Evolutionary conservation across 1,140 invertebrate genomes (phyloP).

Genomic region (Stegodyphus dumicola): DNA sequence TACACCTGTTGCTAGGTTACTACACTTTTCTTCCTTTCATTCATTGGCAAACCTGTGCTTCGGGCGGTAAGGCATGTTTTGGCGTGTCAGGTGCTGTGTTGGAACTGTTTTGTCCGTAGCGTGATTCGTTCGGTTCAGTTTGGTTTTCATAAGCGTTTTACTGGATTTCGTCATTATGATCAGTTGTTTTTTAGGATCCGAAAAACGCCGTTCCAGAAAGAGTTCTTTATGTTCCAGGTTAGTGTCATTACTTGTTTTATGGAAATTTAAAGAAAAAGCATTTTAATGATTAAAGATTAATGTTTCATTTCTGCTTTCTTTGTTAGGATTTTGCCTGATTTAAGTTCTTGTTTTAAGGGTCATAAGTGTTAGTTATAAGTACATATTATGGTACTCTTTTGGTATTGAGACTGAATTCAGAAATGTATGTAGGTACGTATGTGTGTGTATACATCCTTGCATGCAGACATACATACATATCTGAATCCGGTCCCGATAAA

Average conservation of each 20-base stretch:
- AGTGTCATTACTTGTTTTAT: neutral
- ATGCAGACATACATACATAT: no score
- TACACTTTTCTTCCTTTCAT: conserved; percentile 21
- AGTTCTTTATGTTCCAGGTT: conserved; percentile 32
- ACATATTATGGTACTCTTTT: no score
- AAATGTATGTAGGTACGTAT: no score
- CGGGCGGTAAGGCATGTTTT: neutral
- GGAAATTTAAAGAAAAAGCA: neutral
- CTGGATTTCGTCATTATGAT: conserved; percentile 23
- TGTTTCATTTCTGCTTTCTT: neutral
- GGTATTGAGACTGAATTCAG: no score
- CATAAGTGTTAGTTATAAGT: no score
- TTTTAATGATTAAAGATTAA: neutral
- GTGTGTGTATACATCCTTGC: no score
- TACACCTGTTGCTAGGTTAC: conserved; percentile 57
- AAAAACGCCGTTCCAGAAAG: conserved; percentile 18
- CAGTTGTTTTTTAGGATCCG: conserved; percentile 29
- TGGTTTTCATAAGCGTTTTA: neutral
- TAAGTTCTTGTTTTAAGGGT: no score
- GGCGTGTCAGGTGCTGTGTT: conserved; percentile 28
- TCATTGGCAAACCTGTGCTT: neutral
- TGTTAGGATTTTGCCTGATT: no score
- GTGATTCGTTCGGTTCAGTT: neutral
- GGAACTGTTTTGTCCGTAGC: conserved; percentile 3
- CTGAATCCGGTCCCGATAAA: no score